Conservation (phyloP, 2,888 invertebrate species). For the Drosophila atripex region DNA sequence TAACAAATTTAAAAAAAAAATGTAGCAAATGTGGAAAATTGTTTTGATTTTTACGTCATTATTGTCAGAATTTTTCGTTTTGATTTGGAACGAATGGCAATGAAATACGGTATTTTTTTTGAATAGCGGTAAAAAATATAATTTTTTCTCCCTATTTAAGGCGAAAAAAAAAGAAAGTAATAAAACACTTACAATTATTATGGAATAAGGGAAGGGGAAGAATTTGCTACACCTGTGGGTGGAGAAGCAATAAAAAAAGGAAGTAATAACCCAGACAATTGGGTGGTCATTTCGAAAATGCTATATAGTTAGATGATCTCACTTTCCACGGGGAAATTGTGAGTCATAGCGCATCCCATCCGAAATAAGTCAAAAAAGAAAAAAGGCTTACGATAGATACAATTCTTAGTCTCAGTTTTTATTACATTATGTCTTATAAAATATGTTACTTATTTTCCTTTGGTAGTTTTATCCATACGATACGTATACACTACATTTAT, state of each 20-base stretch:
- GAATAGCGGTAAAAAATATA: too few relatives aligned
- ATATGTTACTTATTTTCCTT: constrained; percentile 74
- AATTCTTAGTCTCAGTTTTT: constrained; percentile 61
- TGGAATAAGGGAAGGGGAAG: neutral
- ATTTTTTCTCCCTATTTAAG: too few relatives aligned
- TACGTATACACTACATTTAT: constrained; percentile 74
- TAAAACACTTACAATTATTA: too few relatives aligned
- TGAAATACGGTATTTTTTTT: constrained; percentile 4
- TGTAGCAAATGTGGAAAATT: neutral
- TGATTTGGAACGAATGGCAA: constrained; percentile 6
- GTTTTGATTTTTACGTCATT: constrained; percentile 10
- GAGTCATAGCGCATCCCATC: neutral
- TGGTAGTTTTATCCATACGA: constrained; percentile 73
- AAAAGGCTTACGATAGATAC: constrained; percentile 8
- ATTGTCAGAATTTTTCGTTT: neutral
- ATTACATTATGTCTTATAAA: constrained; percentile 74
- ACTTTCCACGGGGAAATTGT: neutral
- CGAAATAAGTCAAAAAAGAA: neutral
- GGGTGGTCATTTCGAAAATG: neutral
- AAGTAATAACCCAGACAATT: neutral
- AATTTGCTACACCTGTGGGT: neutral
- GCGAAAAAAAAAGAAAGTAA: too few relatives aligned
- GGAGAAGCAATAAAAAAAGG: neutral
- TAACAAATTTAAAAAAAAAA: neutral
- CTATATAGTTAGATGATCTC: neutral